A percentile compares a stretch with the other conserved stretches of the same genome.
These are phyloP conservation scores for Bemisia tabaci DNA, from an alignment of 1,140 invertebrate species.

Conservation along the genomic window DNA sequence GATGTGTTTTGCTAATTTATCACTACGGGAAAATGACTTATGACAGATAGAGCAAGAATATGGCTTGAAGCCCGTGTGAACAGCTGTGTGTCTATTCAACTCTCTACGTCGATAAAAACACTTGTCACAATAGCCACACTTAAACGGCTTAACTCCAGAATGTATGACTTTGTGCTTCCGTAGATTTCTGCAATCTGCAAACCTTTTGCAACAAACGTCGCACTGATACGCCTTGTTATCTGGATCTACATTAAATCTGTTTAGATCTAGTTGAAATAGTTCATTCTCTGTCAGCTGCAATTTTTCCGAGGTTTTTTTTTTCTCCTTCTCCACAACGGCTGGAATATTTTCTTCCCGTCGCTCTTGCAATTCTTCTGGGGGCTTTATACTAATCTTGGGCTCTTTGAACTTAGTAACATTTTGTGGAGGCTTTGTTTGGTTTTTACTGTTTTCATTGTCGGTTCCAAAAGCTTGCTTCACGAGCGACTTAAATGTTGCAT, in stretches of 20 bases:
- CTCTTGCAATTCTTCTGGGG: background rate
- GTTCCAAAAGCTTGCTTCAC: conserved; percentile 4
- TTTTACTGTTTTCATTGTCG: background rate
- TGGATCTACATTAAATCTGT: conserved; percentile 13
- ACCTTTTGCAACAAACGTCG: conserved; percentile 27
- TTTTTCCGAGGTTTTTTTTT: background rate
- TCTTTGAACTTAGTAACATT: background rate
- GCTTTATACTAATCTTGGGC: background rate
- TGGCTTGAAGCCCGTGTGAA: conserved; percentile 31
- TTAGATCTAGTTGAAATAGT: background rate
- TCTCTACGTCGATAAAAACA: conserved; percentile 7
- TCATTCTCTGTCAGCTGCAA: background rate
- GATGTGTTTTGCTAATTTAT: conserved; percentile 22
- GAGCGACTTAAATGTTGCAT: conserved; percentile 6
- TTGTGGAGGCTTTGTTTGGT: conserved; percentile 5
- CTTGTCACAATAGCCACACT: conserved; percentile 8
- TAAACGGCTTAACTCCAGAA: conserved; percentile 6
- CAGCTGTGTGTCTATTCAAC: conserved; percentile 28
- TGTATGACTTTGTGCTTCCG: conserved; percentile 7
- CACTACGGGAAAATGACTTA: conserved; percentile 23
- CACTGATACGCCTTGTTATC: conserved; percentile 30
- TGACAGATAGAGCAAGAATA: conserved; percentile 23
- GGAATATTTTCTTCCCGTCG: no score
- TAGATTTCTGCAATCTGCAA: background rate
- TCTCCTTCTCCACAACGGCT: background rate